Evolutionary conservation across 2,113 vertebrate genomes (phyloP).

Genomic region (Sander vitreus): DNA sequence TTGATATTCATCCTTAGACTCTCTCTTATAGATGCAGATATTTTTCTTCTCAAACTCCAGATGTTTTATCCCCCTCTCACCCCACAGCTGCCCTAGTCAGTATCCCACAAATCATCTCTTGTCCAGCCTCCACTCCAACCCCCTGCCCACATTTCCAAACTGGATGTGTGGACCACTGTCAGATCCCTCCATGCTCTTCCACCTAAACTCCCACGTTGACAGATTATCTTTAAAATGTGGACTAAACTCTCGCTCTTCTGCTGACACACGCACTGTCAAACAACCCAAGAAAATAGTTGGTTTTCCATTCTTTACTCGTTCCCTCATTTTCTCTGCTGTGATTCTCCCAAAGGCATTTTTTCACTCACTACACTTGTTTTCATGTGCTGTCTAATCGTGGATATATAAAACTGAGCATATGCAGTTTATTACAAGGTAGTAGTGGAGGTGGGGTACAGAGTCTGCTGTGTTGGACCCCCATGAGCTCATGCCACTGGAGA

Average conservation of each 20-base stretch:
- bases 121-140: conserved; percentile 3
- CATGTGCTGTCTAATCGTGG: neutral
- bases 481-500: conserved; percentile 59
- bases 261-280: neutral
- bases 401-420: conserved; percentile 12
- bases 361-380: neutral
- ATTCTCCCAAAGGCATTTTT: conserved; percentile 11
- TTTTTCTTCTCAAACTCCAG: conserved; percentile 45
- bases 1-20: neutral
- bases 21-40: conserved; percentile 12
- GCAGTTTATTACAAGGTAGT: conserved; percentile 49
- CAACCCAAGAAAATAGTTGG: neutral
- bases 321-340: neutral
- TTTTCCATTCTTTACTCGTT: neutral
- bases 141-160: conserved; percentile 7
- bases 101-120: conserved; percentile 59
- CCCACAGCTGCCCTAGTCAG: conserved; percentile 40
- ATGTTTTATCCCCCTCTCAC: conserved; percentile 55
- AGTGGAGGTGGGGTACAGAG: conserved; percentile 13
- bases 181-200: conserved; percentile 7
- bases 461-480: conserved; percentile 57
- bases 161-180: conserved; percentile 28
- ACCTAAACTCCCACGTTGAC: conserved; percentile 24
- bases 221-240: conserved; percentile 35
- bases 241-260: neutral